Percentiles rank a stretch among this genome's conserved stretches.
phyloP scores from a whole-genome alignment of 2,797 vertebrate genomes.

The Rallus crepitans region DNA sequence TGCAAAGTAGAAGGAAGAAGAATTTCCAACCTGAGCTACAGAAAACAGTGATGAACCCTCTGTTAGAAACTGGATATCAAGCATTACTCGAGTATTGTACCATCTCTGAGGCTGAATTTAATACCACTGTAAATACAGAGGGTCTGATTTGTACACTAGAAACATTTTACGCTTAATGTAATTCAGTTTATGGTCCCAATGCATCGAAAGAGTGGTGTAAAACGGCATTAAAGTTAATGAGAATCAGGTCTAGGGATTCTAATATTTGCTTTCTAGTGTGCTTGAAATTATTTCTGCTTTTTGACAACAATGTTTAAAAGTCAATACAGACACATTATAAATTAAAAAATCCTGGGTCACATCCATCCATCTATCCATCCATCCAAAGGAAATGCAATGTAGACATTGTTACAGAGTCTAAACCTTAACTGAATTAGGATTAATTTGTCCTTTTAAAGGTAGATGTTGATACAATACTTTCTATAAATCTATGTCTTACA shows the following conservation, averaged over 20 bases:
- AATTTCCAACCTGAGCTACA: not conserved
- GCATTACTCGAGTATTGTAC: rapidly evolving
- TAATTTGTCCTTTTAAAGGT: not conserved
- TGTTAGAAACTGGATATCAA: not conserved
- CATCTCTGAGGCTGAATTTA: not conserved
- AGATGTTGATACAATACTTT: not conserved
- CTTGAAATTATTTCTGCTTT: constrained; percentile 5
- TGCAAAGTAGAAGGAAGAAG: not conserved
- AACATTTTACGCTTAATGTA: constrained; percentile 8
- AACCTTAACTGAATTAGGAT: not conserved
- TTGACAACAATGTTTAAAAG: constrained; percentile 30
- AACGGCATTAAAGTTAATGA: constrained; percentile 44
- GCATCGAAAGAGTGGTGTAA: constrained; percentile 1
- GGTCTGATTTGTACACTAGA: not conserved
- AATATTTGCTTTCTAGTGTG: constrained; percentile 40
- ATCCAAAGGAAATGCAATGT: not conserved
- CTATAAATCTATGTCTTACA: not conserved
- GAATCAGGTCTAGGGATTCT: constrained; percentile 33
- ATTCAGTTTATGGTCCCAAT: constrained; percentile 31
- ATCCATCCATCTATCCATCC: not conserved
- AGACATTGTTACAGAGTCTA: not conserved
- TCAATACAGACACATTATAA: not conserved
- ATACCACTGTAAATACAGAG: not conserved
- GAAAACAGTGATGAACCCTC: not conserved
- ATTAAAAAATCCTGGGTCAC: not conserved